Evolutionary conservation across 2,888 invertebrate genomes (phyloP).

Genomic region (Leptarthrus brevirostris): DNA sequence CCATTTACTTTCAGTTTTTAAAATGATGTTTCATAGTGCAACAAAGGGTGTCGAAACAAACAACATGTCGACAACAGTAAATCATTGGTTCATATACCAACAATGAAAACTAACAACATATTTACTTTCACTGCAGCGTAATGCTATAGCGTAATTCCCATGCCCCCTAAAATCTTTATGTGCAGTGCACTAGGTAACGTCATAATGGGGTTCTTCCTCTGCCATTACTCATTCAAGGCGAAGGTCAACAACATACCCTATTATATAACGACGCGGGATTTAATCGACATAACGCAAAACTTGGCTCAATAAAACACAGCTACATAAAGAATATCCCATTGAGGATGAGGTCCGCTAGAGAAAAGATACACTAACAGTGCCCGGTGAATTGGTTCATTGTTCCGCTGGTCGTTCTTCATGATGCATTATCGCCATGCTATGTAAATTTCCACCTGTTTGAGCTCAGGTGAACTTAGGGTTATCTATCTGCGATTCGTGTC

Average conservation of each 20-base stretch:
- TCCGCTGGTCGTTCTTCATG: constrained; percentile 6
- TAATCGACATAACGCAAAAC: too few species aligned
- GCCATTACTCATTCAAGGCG: constrained; percentile 19
- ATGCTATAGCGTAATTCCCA: constrained; percentile 5
- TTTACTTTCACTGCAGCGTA: not conserved
- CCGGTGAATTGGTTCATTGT: constrained; percentile 11
- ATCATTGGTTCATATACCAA: too few species aligned
- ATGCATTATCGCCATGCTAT: constrained; percentile 18
- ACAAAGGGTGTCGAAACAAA: not conserved
- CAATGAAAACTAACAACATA: not conserved
- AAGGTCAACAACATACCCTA: constrained; percentile 26
- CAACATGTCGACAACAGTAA: not conserved
- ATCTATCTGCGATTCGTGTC: not conserved
- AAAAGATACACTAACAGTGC: not conserved
- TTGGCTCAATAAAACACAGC: not conserved
- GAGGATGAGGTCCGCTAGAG: not conserved
- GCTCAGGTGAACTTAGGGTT: not conserved
- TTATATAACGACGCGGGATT: not conserved
- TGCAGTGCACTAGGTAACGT: not conserved
- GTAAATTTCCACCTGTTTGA: constrained; percentile 33
- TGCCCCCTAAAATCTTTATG: constrained; percentile 6
- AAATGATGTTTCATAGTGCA: not conserved
- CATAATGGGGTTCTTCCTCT: constrained; percentile 13
- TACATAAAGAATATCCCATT: not conserved
- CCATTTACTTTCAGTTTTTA: too few species aligned